Evolutionary conservation across 2,113 vertebrate species (phyloP).

Genomic region (Phasianus colchicus): DNA sequence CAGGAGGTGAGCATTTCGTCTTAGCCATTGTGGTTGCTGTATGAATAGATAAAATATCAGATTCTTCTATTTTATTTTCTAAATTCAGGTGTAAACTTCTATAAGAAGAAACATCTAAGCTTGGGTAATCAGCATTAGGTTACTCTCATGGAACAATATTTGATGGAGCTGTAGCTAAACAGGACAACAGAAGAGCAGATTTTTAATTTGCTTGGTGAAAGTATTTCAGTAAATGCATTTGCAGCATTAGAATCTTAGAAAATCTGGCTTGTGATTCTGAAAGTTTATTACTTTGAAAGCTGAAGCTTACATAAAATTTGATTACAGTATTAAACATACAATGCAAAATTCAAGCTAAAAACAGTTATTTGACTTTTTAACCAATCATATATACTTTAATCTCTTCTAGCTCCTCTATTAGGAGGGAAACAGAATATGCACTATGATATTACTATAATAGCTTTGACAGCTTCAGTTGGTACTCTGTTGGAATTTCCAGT

Average conservation of each 20-base stretch:
- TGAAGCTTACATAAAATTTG: slow-evolving; percentile 9
- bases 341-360: neutral
- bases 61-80: neutral
- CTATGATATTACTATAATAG: slow-evolving; percentile 7
- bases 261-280: neutral
- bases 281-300: neutral
- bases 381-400: slow-evolving; percentile 28
- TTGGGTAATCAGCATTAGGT: neutral
- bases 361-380: slow-evolving; percentile 45
- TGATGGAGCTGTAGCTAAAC: neutral
- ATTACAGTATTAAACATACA: neutral
- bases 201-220: neutral
- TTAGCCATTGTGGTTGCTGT: neutral
- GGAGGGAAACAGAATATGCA: neutral
- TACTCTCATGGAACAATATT: neutral
- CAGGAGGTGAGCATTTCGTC: slow-evolving; percentile 69
- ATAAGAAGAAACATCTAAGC: neutral
- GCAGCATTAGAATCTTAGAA: neutral
- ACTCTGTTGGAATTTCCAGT: slow-evolving; percentile 35
- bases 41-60: neutral
- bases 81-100: neutral
- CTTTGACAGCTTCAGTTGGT: slow-evolving; percentile 41
- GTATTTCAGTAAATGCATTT: neutral
- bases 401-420: slow-evolving; percentile 26
- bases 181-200: neutral